Base-by-base conservation (phyloP, 1,140 invertebrate species). In the Drosophila watanabei region DNA sequence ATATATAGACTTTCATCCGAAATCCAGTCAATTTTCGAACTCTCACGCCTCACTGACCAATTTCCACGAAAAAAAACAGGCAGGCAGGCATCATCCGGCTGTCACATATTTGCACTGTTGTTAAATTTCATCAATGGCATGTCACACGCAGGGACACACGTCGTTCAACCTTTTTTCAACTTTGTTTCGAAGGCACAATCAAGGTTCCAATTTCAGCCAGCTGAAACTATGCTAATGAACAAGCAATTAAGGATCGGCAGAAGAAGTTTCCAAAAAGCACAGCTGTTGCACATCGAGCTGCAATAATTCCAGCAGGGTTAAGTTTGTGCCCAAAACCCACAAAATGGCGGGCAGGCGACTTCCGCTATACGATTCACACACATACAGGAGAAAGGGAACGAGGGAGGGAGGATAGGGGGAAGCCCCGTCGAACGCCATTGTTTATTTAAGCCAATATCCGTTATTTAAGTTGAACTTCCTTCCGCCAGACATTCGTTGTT, bases 361-460 rank as follows among this genome's bases (percentile, higher is more conserved):
- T 78, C 75, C 75, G 75, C 49, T 56, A 18, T 37, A 33, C 20
- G 48, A 59, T 43, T 60, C n/a, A 28, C 48, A 30, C 5, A 45
- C 43, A 45, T 10, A 20, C 43, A 49, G n/a, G 28, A 41, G 39
- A 14, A 8, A 16, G 51, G 30, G 24, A 45, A 33, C 16, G 33
- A 5, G 46, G 20, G 6, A 14, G 46, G 24, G n/a, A 16, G 30
- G 37, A 58, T 8, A 24, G 14, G n/a, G 13, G 30, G 37, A 58
- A 58, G 35, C 43, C 46, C 39, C 65, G 64, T 73, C 73, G 49
- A 57, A 78, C 68, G 84, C 72, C 82, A 86, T 89, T 89, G 87
- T 89, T 89, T 90, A 89, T 89, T 86, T 90, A 89, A 90, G 82
- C 86, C 86, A 89, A 89, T 89, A 89, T 89, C 86, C 86, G 86